These are phyloP conservation scores for Lepisosteus oculatus DNA, from an alignment of 2,113 vertebrate species.

Conservation along the genomic window DNA sequence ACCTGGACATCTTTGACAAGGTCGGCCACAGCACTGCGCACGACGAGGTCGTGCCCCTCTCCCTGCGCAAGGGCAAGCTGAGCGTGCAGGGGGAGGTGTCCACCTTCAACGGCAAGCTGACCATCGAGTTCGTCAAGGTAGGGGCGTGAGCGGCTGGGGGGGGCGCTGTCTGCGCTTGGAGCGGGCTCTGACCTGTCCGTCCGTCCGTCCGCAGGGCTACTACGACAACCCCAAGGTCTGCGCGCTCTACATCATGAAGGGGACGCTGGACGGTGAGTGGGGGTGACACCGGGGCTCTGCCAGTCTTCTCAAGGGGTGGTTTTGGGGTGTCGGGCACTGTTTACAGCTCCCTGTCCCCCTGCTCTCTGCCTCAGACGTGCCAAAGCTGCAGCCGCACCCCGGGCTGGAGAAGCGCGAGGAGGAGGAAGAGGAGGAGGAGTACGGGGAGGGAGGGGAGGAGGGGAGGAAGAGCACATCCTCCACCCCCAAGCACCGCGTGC, in stretches of 20 bases:
- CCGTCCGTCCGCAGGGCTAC: slow-evolving; percentile 77
- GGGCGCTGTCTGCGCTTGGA: background rate
- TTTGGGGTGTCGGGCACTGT: background rate
- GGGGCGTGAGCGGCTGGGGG: background rate
- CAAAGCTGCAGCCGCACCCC: slow-evolving; percentile 93
- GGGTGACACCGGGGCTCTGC: background rate
- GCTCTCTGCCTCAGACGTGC: slow-evolving; percentile 77
- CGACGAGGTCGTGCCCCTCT: slow-evolving; percentile 90
- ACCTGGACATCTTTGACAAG: slow-evolving; percentile 95
- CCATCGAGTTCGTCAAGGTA: slow-evolving; percentile 97
- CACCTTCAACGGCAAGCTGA: slow-evolving; percentile 92
- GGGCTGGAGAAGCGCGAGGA: slow-evolving; percentile 87
- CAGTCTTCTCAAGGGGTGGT: background rate
- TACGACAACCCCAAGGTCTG: slow-evolving; percentile 98
- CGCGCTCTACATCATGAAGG: slow-evolving; percentile 92
- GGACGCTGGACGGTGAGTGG: slow-evolving; percentile 86
- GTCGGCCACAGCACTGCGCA: slow-evolving; percentile 97
- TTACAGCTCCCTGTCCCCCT: slow-evolving; percentile 18
- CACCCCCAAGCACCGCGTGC: slow-evolving; percentile 83
- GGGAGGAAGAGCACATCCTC: slow-evolving; percentile 80
- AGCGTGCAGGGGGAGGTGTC: slow-evolving; percentile 93
- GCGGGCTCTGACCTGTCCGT: slow-evolving; percentile 4
- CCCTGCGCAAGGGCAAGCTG: slow-evolving; percentile 88
- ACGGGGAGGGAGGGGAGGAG: slow-evolving; percentile 83
- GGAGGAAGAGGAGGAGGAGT: slow-evolving; percentile 92